Percentiles rank a stretch among this genome's conserved stretches.
Conservation (phyloP, 2,888 invertebrate genomes). For the Trichopoda pennipes region DNA sequence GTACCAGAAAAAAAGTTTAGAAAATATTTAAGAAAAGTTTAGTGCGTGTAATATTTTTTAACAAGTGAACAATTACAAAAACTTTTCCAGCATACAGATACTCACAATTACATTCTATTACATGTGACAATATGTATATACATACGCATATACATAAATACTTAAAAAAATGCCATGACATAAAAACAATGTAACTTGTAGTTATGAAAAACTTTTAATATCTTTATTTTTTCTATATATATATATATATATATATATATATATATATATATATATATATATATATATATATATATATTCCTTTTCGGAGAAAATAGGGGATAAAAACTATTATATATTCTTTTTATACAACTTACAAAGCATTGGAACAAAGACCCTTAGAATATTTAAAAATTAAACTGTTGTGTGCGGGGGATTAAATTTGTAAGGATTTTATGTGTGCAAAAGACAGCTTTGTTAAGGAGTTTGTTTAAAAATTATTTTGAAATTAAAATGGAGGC, state of each 20-base stretch:
- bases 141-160: constrained; percentile 8
- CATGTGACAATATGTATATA: constrained; percentile 21
- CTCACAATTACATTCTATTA: constrained; percentile 12
- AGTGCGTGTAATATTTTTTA: constrained; percentile 67
- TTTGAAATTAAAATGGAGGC: not conserved
- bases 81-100: constrained; percentile 34
- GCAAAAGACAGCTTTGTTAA: constrained; percentile 33
- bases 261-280: too few relatives aligned
- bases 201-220: constrained; percentile 58
- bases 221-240: constrained; percentile 41
- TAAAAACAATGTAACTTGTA: constrained; percentile 41
- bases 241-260: too few relatives aligned
- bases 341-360: constrained; percentile 53
- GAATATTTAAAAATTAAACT: constrained; percentile 49
- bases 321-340: constrained; percentile 51
- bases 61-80: constrained; percentile 65
- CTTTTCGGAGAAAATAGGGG: constrained; percentile 12
- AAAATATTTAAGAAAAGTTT: constrained; percentile 50
- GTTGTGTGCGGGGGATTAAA: constrained; percentile 27
- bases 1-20: not conserved
- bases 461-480: constrained; percentile 30
- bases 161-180: constrained; percentile 21
- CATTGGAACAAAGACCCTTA: constrained; percentile 45
- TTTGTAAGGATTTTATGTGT: constrained; percentile 40
- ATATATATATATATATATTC: too few relatives aligned